Percentiles rank a stretch among this genome's conserved stretches.
Evolutionary conservation across 1,140 invertebrate genomes (phyloP).

Genomic region (Apocrypta bakeri): DNA sequence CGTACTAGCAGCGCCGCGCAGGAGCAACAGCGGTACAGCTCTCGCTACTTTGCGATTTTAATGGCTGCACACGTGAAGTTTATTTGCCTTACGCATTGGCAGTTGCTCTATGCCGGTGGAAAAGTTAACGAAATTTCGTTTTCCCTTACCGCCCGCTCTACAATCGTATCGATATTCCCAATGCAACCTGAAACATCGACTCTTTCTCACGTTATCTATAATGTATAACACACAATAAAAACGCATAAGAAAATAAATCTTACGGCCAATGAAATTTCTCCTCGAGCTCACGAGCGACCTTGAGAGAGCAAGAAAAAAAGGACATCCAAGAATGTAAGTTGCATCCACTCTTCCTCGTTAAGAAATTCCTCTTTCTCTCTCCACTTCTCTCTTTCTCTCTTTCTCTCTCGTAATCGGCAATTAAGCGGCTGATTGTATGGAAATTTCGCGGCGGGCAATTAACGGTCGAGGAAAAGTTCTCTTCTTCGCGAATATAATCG

Average conservation of each 20-base stretch:
- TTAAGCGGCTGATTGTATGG: conserved; percentile 45
- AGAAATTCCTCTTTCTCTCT: conserved; percentile 22
- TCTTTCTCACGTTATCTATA: neutral
- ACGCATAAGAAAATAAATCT: neutral
- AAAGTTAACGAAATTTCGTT: neutral
- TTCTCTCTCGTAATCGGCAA: conserved; percentile 35
- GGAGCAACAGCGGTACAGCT: too few relatives aligned
- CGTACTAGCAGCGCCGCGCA: neutral
- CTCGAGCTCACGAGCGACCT: conserved; percentile 9
- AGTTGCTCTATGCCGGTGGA: neutral
- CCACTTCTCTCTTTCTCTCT: conserved; percentile 14
- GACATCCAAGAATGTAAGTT: neutral
- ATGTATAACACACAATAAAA: neutral
- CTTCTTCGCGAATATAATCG: conserved; percentile 30
- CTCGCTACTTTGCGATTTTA: conserved; percentile 9
- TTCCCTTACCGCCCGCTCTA: neutral
- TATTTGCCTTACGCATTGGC: neutral
- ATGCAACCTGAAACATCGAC: neutral
- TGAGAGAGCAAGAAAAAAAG: conserved; percentile 3
- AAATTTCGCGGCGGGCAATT: conserved; percentile 32
- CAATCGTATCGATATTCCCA: too few relatives aligned
- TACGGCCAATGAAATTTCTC: conserved; percentile 31
- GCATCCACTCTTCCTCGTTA: conserved; percentile 31
- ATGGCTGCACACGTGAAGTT: neutral
- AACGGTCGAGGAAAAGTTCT: conserved; percentile 18